Percentiles rank a stretch among this genome's conserved stretches.
phyloP scores from a whole-genome alignment of 2,888 invertebrate genomes.

The Synanthedon tipuliformis region DNA sequence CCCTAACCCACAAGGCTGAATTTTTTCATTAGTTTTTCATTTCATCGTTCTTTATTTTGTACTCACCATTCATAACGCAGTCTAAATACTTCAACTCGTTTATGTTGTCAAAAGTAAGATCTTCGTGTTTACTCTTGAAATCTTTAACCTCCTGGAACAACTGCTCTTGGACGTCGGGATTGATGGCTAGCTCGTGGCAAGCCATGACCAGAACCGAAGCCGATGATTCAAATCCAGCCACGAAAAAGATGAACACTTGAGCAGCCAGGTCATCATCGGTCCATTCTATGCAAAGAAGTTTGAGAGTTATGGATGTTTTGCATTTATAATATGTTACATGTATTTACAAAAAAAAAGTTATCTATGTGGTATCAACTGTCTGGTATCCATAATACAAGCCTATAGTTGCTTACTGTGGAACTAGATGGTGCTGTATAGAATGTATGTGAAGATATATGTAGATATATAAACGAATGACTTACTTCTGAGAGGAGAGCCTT shows the following conservation, averaged over 20 bases:
- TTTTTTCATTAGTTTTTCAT: too few species aligned
- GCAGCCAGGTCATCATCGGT: slow-evolving; percentile 39
- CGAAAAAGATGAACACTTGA: slow-evolving; percentile 59
- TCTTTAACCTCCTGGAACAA: slow-evolving; percentile 40
- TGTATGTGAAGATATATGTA: too few species aligned
- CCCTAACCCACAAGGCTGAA: too few species aligned
- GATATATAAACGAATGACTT: too few species aligned
- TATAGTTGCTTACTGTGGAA: too few species aligned
- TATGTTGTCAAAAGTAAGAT: slow-evolving; percentile 31
- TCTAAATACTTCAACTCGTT: slow-evolving; percentile 42
- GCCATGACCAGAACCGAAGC: slow-evolving; percentile 41
- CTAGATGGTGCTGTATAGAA: too few species aligned
- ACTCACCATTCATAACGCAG: slow-evolving; percentile 38
- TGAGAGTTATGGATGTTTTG: too few species aligned
- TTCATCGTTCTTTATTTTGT: background rate
- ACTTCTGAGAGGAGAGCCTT: slow-evolving; percentile 14
- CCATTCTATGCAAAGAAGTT: slow-evolving; percentile 40
- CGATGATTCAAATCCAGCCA: slow-evolving; percentile 57
- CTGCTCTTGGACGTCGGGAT: slow-evolving; percentile 48
- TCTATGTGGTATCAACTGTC: too few species aligned
- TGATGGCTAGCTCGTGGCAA: slow-evolving; percentile 49
- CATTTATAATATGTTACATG: too few species aligned
- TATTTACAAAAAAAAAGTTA: too few species aligned
- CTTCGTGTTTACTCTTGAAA: slow-evolving; percentile 21
- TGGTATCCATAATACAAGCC: too few species aligned